Conservation (phyloP, 2,888 invertebrate genomes). For the Podabrus alpinus region DNA sequence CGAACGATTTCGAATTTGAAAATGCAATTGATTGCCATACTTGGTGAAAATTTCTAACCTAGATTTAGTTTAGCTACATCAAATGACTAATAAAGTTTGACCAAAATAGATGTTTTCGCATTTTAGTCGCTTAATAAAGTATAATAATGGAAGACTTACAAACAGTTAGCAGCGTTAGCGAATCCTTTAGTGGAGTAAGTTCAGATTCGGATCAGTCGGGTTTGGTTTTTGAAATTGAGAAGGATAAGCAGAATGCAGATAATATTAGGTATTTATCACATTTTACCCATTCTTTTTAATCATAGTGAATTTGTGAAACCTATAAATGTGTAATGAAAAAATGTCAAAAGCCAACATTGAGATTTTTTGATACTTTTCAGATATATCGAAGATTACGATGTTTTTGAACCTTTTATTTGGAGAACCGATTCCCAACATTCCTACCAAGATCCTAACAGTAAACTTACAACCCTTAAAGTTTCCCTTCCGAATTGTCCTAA, state of each 20-base stretch:
- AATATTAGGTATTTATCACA: background rate
- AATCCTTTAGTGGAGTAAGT: background rate
- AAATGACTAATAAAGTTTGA: background rate
- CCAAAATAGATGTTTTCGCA: conserved; percentile 11
- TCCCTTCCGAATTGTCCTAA: conserved; percentile 1
- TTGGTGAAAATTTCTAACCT: conserved; percentile 27
- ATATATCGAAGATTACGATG: conserved; percentile 12
- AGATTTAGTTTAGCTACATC: conserved; percentile 9
- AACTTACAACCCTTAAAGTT: background rate
- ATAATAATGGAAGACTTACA: conserved; percentile 3
- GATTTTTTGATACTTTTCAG: conserved; percentile 5
- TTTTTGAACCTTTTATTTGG: conserved; percentile 20
- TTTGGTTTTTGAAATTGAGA: background rate
- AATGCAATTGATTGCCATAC: conserved; percentile 13
- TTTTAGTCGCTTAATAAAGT: conserved; percentile 2
- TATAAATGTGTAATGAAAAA: background rate
- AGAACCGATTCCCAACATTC: conserved; percentile 6
- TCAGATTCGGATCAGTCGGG: background rate
- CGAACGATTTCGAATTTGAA: background rate
- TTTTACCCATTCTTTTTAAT: background rate
- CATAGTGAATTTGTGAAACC: background rate
- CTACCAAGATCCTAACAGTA: background rate
- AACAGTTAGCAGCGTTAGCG: background rate
- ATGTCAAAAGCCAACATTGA: background rate
- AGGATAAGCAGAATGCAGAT: background rate